Base-by-base conservation (phyloP, 2,888 invertebrate species). In the Eupeodes latifasciatus region DNA sequence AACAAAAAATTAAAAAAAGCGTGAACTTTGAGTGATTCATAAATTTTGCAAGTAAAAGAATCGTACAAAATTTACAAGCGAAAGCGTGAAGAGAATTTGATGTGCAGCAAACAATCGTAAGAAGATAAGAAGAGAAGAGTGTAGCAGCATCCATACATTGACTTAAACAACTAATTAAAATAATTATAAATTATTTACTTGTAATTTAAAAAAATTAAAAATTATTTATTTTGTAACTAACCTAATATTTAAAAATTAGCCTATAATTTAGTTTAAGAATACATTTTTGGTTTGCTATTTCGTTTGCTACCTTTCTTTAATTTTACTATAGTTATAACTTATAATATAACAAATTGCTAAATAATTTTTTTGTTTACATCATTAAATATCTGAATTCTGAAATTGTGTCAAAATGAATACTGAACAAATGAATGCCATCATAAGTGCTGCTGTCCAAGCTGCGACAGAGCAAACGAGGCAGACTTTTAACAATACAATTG, bases 391-490 rank as follows among this genome's bases (percentile, higher is more conserved):
- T 59, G 34, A 34, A 59, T 19, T 19, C 19, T 19, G 19, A 2
- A 14, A 2, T 6, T 34, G 2, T 66, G 19, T 1, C 7, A 66
- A 66, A 75, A 75, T 75, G 74, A 10, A 74, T 19, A 16, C 1
- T 0, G 49, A 74, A 19, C 74, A 75, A 53, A 11, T 81, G 5
- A 51, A 27, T 27, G 74, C 34, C 9, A 14, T 75, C 10, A 27
- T 81, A 1, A 19, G 44, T 12, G 11, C n/a, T 49, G 64, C 64
- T 0, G 64, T 64, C 34, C 47, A 57, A 14, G 72, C 12, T 72
- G 72, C 80, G 27, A 64, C 47, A 3, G 36, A 69, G 11, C 69
- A 61, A 14, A 34, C 78, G 6, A 78, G 69, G 40, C 51, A 69
- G 3, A 5, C 14, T 40, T 78, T 78, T 7, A n/a, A 27, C 10